Evolutionary conservation across 2,113 vertebrate genomes (phyloP).

Genomic region (Pogonocichla stellata): DNA sequence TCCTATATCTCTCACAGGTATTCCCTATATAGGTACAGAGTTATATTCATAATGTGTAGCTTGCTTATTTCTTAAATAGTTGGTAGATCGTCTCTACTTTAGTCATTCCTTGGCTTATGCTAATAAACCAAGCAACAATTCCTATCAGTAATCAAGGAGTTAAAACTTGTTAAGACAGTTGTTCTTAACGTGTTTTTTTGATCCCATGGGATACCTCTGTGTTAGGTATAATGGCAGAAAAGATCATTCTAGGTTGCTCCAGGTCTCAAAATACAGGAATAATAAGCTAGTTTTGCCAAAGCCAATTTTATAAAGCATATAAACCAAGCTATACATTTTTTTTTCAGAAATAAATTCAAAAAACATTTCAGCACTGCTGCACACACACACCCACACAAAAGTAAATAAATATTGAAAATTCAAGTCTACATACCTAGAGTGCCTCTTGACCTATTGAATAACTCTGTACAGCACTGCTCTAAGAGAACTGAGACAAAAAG

Average conservation of each 20-base stretch:
- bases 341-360: neutral
- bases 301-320: neutral
- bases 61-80: neutral
- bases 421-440: neutral
- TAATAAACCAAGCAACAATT: neutral
- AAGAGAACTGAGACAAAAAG: neutral
- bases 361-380: neutral
- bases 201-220: neutral
- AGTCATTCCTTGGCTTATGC: neutral
- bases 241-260: neutral
- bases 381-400: neutral
- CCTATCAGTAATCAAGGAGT: neutral
- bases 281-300: neutral
- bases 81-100: neutral
- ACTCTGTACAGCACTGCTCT: neutral
- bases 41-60: neutral
- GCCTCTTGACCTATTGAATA: neutral
- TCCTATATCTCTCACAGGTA: neutral
- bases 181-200: neutral
- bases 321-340: neutral
- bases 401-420: neutral
- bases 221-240: neutral
- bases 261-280: neutral
- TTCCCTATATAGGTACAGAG: neutral
- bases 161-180: neutral